Conservation (phyloP, 2,797 vertebrate species). For the Parambassis ranga region DNA sequence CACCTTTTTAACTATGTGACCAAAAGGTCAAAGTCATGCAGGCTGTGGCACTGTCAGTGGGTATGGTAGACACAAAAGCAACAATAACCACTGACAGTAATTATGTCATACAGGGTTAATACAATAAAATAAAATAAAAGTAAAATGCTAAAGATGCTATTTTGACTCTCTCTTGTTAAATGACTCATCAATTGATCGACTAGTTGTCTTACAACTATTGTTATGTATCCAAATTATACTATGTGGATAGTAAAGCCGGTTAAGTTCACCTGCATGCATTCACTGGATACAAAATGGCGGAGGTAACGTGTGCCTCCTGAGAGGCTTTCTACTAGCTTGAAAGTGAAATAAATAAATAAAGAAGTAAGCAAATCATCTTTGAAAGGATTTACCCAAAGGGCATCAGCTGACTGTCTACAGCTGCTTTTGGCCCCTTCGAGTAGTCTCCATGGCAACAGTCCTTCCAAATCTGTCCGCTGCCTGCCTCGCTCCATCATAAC, state of each 20-base stretch:
- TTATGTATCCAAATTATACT: no score
- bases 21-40: no score
- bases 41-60: no score
- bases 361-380: constrained; percentile 63
- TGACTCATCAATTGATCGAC: no score
- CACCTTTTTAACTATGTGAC: no score
- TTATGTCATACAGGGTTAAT: no score
- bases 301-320: constrained; percentile 21
- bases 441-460: constrained; percentile 77
- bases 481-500: constrained; percentile 69
- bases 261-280: constrained; percentile 1
- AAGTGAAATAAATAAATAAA: constrained; percentile 64
- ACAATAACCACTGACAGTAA: no score
- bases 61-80: no score
- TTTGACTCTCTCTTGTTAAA: no score
- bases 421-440: constrained; percentile 71
- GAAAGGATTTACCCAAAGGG: constrained; percentile 73
- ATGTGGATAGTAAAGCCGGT: background rate
- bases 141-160: no score
- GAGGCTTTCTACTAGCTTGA: constrained; percentile 28
- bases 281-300: constrained; percentile 56
- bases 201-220: no score
- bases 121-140: no score
- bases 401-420: constrained; percentile 79
- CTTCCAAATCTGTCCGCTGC: constrained; percentile 66